These are phyloP conservation scores for Sebastes paucispinis DNA, from an alignment of 2,797 vertebrate species.

Conservation along the genomic window DNA sequence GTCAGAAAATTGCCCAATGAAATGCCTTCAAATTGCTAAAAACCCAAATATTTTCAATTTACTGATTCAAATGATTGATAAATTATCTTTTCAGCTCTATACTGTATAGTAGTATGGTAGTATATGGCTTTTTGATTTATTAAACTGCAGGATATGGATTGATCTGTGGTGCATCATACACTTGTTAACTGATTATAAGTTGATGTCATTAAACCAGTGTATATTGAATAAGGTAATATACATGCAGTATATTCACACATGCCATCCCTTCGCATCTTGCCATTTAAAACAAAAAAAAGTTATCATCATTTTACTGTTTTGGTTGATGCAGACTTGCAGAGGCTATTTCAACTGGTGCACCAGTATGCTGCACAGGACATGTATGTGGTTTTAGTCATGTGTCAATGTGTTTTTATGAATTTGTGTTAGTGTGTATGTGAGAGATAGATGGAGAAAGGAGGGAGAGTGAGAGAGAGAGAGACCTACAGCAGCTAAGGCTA, in stretches of 20 bases:
- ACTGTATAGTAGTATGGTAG: background rate
- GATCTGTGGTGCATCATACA: background rate
- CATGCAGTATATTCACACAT: background rate
- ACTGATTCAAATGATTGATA: no score
- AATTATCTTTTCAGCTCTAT: background rate
- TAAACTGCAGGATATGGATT: background rate
- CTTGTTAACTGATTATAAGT: background rate
- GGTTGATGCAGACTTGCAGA: background rate
- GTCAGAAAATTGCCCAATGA: background rate
- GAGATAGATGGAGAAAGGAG: background rate
- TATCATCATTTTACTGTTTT: background rate
- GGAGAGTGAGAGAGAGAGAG: constrained; percentile 24
- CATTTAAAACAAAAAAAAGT: background rate
- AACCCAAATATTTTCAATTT: background rate
- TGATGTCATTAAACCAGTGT: background rate
- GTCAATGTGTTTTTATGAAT: constrained; percentile 39
- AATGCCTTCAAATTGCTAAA: background rate
- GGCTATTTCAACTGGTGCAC: background rate
- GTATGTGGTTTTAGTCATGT: constrained; percentile 20
- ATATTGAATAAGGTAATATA: background rate
- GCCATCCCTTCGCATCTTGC: background rate
- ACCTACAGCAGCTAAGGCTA: constrained; percentile 66
- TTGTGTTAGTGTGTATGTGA: constrained; percentile 30
- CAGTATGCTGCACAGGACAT: background rate
- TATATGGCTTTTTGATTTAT: background rate